Evolutionary conservation across 2,797 vertebrate genomes (phyloP), one percentile per base, ranked within the genome.

Genomic region (Diglossa cyanea): DNA sequence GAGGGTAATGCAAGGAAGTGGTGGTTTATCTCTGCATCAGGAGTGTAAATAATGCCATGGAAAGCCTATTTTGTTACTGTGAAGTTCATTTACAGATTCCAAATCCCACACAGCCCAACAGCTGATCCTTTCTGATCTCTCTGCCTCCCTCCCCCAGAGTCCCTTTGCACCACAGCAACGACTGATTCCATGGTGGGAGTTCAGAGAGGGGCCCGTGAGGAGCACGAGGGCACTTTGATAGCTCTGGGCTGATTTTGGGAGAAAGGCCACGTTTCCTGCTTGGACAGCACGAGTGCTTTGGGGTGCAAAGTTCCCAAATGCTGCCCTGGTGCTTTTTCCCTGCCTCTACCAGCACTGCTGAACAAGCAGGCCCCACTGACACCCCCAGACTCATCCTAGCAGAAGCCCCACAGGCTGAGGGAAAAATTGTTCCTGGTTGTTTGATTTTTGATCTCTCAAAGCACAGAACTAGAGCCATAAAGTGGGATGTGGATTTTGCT

Each of bases 31-130:
- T 93, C 55, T 88, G 23, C 44, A 83, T 88, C 17, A 6, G 33
- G 62, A 84, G 92, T 47, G 80, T 93, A 95, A 96, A 94, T 84
- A 90, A 90, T 5, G 24, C 80, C 25, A 39, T 55, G 70, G 83
- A 90, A 95, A 94, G 8, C 33, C 58, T 13, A 0, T 68, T 91
- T 91, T 83, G 58, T 86, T 88, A 1, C 39, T 35, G 47, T 58
- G 55, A 54, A 54, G 21, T 83, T 91, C 51, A 24, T 1, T 13
- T 44, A 15, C 23, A 31, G 40, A 68, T 88, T 71, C 53, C 66
- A 80, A 74, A 74, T 16, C 72, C 72, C 42, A 13, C 0, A 1
- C 33, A 86, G 39, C 37, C n/a, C 76, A 54, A 4, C 0, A 7
- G 63, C 39, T 4, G 77, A 63, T 90, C 37, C 37, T 48, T 73